Evolutionary conservation across 1,140 invertebrate genomes (phyloP).

Genomic region (Pinna nobilis): DNA sequence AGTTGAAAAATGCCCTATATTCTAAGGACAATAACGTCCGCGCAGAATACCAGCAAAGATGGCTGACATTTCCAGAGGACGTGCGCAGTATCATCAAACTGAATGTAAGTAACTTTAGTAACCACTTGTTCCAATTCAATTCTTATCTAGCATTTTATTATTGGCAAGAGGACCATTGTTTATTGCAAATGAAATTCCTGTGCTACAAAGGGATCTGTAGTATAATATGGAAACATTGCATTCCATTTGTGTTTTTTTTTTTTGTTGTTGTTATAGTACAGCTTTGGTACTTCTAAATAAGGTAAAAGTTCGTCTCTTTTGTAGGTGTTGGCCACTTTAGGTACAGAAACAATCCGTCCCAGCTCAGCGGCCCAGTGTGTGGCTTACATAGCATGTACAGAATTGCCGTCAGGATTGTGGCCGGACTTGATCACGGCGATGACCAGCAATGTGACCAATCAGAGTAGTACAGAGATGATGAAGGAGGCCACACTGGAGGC

Average conservation of each 20-base stretch:
- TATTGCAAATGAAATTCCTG: too few relatives aligned
- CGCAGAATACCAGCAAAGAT: conserved; percentile 90
- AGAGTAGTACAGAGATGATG: conserved; percentile 91
- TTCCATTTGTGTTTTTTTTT: too few relatives aligned
- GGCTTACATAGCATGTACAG: conserved; percentile 97
- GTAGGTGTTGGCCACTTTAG: conserved; percentile 92
- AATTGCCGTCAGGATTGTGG: conserved; percentile 87
- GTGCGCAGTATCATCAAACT: conserved; percentile 92
- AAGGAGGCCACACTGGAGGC: conserved; percentile 97
- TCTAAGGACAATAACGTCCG: conserved; percentile 93
- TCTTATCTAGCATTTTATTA: too few relatives aligned
- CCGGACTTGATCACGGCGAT: conserved; percentile 89
- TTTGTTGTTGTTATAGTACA: too few relatives aligned
- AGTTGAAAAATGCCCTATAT: conserved; percentile 98
- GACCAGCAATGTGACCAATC: conserved; percentile 90
- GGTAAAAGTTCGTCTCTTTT: conserved; percentile 13
- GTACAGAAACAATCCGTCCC: conserved; percentile 93
- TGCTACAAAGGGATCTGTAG: too few relatives aligned
- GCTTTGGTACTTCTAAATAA: not conserved
- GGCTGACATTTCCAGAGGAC: conserved; percentile 92
- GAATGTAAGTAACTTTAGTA: conserved; percentile 86
- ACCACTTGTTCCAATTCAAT: not conserved
- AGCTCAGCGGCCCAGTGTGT: conserved; percentile 99
- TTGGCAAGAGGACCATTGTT: too few relatives aligned
- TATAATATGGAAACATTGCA: too few relatives aligned